phyloP scores from a whole-genome alignment of 1,140 invertebrate genomes.

The Ceratina japonica region DNA sequence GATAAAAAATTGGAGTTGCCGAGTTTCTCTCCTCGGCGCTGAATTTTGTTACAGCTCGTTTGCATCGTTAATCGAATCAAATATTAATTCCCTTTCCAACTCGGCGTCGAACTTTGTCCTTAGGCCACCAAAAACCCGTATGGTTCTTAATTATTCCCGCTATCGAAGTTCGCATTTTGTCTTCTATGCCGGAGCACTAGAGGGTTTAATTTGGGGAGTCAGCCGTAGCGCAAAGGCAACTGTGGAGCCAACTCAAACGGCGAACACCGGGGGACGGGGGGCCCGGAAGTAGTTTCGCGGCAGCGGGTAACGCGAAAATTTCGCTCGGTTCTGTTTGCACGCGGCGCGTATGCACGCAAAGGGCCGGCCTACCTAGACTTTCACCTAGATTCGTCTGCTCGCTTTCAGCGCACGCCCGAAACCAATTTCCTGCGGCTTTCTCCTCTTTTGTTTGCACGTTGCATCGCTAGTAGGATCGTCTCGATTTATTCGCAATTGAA shows the following conservation, averaged over 20 bases:
- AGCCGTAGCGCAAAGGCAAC: no score
- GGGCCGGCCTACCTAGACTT: constrained; percentile 2
- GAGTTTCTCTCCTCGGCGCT: no score
- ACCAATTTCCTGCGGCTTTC: constrained; percentile 43
- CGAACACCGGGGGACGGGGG: not conserved
- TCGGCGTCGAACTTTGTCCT: no score
- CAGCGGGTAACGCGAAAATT: constrained; percentile 28
- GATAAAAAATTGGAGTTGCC: no score
- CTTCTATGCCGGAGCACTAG: no score
- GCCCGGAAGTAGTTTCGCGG: constrained; percentile 30
- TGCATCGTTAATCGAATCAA: no score
- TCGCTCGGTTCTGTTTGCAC: constrained; percentile 18
- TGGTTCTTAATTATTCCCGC: no score
- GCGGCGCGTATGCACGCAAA: constrained; percentile 1
- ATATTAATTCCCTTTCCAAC: no score
- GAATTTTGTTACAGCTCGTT: no score
- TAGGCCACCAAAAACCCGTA: no score
- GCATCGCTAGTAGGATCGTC: constrained; percentile 5
- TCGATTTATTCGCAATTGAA: not conserved
- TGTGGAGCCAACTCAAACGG: constrained; percentile 20
- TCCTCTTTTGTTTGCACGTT: constrained; percentile 37
- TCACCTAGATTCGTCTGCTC: not conserved
- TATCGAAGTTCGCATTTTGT: no score
- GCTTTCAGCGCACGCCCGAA: constrained; percentile 28
- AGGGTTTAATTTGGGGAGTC: no score